Evolutionary conservation across 2,113 vertebrate genomes (phyloP), one percentile per base, ranked within the genome.

Genomic region (Panurus biarmicus): DNA sequence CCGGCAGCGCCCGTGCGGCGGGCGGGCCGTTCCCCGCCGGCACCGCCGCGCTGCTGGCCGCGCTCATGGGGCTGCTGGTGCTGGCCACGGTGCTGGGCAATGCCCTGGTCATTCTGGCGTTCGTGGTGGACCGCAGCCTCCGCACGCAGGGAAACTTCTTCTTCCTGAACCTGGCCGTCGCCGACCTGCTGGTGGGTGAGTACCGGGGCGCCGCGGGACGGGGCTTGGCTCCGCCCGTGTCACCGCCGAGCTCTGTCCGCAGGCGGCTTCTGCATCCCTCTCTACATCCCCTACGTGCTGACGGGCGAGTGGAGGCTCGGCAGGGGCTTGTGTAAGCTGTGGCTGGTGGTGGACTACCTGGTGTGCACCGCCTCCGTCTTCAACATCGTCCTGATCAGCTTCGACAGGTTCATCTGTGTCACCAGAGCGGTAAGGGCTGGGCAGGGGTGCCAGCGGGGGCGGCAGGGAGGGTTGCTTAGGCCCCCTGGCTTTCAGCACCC

Each of bases 371-470:
- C 98, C 23, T 98, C 97, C 0, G 98, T 97, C 35, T 98, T 98
- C 97, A 98, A 97, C 95, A 98, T 98, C 47, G 97, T 98, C 56
- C 96, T 98, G 7, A 98, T 98, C 97, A 98, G 98, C 93, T 98
- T 97, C 58, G 97, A 98, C 97, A 93, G 97, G 54, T 98, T 98
- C 89, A 95, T 96, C 86, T 98, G 96, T 1, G 98, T 98, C 66
- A 98, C 98, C 44, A 96, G 74, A 95, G 98, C 97, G 83, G 97
- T 97, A 96, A 98, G 94, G 71, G 61, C 84, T 15, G 69, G 35
- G 54, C 35, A 9, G 4, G 66, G 12, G 26, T 6, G 20, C 10
- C 71, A 26, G 0, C n/a, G 45, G 11, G 36, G 22, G 1, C 47
- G 38, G 31, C 4, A 6, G 18, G 29, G 22, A 10, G 13, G 2